Evolutionary conservation across 1,140 invertebrate genomes (phyloP).

Genomic region (Heliconius hewitsoni): DNA sequence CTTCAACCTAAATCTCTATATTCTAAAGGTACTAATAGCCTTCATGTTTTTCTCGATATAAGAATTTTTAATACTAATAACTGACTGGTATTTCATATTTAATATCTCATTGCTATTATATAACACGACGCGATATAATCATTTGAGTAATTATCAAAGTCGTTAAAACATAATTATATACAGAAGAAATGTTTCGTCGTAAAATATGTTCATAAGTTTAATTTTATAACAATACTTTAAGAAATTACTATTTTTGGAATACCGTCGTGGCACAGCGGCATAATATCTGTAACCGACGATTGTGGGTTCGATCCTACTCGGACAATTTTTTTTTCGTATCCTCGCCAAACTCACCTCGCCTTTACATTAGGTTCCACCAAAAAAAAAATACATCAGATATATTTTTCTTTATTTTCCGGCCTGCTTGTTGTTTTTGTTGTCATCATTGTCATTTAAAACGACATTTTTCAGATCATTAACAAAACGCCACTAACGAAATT

Average conservation of each 20-base stretch:
- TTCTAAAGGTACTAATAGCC: neutral
- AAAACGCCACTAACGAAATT: neutral
- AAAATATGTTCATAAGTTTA: neutral
- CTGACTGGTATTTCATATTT: neutral
- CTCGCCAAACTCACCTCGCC: too few species aligned
- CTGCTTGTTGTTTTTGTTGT: neutral
- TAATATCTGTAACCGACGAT: neutral
- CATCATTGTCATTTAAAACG: neutral
- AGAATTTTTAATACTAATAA: neutral
- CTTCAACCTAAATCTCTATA: too few species aligned
- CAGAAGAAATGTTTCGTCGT: neutral
- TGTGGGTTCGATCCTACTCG: neutral
- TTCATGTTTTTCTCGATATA: neutral
- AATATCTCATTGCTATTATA: neutral
- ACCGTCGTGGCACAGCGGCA: too few species aligned
- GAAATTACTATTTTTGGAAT: too few species aligned
- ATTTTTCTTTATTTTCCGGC: too few species aligned
- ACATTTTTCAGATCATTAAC: neutral
- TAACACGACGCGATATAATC: conserved; percentile 1
- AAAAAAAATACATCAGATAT: too few species aligned
- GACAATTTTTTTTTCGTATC: neutral
- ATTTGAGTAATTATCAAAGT: conserved; percentile 9
- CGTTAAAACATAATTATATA: conserved; percentile 3
- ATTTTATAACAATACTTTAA: neutral
- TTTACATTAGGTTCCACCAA: too few species aligned